Base-by-base conservation (phyloP, 2,797 vertebrate genomes). In the Cuniculus paca region DNA sequence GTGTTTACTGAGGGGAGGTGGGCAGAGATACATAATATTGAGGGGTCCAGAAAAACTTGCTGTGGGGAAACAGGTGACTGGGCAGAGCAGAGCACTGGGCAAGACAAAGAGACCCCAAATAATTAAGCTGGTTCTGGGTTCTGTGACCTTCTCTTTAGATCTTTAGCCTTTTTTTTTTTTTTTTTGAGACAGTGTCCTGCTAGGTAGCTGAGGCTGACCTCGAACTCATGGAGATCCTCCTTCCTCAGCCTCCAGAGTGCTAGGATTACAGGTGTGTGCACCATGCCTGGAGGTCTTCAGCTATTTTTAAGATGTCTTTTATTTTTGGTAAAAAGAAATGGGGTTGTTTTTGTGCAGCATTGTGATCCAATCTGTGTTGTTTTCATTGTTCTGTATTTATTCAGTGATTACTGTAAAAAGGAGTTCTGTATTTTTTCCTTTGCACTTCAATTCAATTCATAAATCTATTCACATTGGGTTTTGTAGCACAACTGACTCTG, bases 261-360 rank as follows among this genome's bases (percentile, higher is more conserved):
- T n/a, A 14, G 34, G 63, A n/a, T 65, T n/a, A 65, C 14, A 7
- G 34, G 63, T n/a, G 63, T n/a, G 63, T 5, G 16, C 16, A n/a
- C 34, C 6, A 17, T 6, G 8, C 63, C 63, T 34, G 16, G 6
- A 3, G 20, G 54, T 31, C 19, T 91, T 74, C 82, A 36, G 60
- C 8, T 70, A 11, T 54, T 95, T 88, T 90, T 83, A 94, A 95
- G 85, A 45, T 68, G 36, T 39, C 45, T 91, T 80, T 95, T 54
- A 17, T 28, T 74, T 52, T 74, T 50, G 5, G 16, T 68, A 61
- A 56, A 77, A 70, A 95, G 45, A 95, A 93, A 72, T 11, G 9
- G 26, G 19, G 34, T 87, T 91, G 45, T 81, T 93, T 89, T 91
- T 93, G 39, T 72, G 39, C 48, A 94, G 63, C 78, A 84, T 9